phyloP scores from a whole-genome alignment of 2,888 invertebrate genomes.

The Tipula vernalis region DNA sequence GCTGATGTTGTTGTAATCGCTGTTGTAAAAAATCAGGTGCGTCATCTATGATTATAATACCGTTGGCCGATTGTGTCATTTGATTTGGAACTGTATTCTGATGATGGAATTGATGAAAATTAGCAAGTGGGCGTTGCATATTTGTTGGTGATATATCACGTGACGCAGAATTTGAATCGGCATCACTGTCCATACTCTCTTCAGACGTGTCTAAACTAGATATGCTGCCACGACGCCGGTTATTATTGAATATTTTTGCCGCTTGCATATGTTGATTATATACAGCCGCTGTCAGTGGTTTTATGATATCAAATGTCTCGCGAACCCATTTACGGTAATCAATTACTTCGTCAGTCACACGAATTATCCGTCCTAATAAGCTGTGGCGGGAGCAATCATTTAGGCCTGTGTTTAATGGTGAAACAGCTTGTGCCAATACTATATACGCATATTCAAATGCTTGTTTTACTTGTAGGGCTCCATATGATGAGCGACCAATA shows the following conservation, averaged over 20 bases:
- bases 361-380: constrained; percentile 81
- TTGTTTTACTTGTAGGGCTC: constrained; percentile 55
- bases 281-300: constrained; percentile 22
- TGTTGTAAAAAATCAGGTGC: neutral
- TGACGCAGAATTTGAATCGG: constrained; percentile 24
- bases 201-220: constrained; percentile 35
- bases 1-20: neutral
- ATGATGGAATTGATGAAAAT: neutral
- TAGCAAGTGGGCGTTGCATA: neutral
- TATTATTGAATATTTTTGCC: constrained; percentile 20
- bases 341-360: constrained; percentile 85
- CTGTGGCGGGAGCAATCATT: constrained; percentile 44
- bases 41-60: neutral
- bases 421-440: constrained; percentile 65
- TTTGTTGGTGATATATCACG: constrained; percentile 24
- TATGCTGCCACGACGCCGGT: constrained; percentile 31
- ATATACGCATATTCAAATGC: constrained; percentile 96
- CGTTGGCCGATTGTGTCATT: neutral
- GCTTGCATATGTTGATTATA: constrained; percentile 19
- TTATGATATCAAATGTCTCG: constrained; percentile 30
- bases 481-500: constrained; percentile 95
- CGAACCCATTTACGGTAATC: constrained; percentile 42
- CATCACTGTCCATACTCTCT: constrained; percentile 36
- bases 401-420: constrained; percentile 38
- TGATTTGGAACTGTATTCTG: neutral